Conservation (phyloP, 2,888 invertebrate genomes). For the Drosophila affinis region DNA sequence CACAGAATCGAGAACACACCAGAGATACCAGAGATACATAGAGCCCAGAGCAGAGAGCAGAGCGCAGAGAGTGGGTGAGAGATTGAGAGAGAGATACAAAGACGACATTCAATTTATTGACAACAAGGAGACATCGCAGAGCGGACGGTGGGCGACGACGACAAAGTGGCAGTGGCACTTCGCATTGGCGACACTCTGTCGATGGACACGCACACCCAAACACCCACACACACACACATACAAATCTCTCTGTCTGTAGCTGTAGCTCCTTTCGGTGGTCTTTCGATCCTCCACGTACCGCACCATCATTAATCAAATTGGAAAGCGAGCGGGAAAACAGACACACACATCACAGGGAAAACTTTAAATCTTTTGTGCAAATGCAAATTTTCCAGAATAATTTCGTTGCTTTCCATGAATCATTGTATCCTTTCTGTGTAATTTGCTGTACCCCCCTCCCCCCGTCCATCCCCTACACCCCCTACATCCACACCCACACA, state of each 20-base stretch:
- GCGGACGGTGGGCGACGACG: neutral
- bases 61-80: neutral
- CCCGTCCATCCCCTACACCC: no score
- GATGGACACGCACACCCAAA: conserved; percentile 41
- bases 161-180: conserved; percentile 53
- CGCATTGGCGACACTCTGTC: conserved; percentile 52
- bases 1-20: conserved; percentile 18
- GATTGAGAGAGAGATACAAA: conserved; percentile 26
- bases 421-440: neutral
- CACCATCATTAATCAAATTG: conserved; percentile 37
- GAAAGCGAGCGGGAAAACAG: neutral
- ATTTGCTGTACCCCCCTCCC: neutral
- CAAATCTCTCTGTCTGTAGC: neutral
- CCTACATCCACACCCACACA: neutral
- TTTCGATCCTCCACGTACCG: no score
- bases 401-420: neutral
- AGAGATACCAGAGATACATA: neutral
- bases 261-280: neutral
- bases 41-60: neutral
- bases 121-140: conserved; percentile 23
- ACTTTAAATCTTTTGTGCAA: conserved; percentile 11
- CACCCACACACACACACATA: neutral
- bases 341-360: neutral
- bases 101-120: conserved; percentile 75
- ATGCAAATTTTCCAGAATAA: neutral